Evolutionary conservation across 30 jellyfish, hydroid and myxozoan genomes (phyloP), one percentile per base, ranked within the genome.

Genomic region (Hydra vulgaris): DNA sequence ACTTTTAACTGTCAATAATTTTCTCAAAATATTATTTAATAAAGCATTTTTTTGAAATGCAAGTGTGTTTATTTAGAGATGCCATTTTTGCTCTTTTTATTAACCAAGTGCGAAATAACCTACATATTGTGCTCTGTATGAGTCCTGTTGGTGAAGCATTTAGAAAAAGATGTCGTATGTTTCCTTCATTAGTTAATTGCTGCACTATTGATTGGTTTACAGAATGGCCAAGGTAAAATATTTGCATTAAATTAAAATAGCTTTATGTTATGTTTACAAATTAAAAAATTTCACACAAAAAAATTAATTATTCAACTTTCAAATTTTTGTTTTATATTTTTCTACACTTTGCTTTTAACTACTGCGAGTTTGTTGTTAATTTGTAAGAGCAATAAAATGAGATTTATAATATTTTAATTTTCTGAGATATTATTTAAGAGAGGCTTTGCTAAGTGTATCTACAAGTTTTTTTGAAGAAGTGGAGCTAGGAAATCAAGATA

Each of bases 121-220:
- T 89, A 27, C 97, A 89, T 54, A 81, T 89, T 22, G 97, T 89
- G 21, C 80, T 89, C 1, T 89, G 97, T 80, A 89, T 89, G 97
- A 89, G 97, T 81, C 97, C 97, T 15, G 95, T 89, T 54, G 97
- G 97, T 54, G 97, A 89, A 79, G 97, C 97, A 77, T 89, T 89
- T 67, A 54, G 97, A 25, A 89, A 95, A 70, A 54, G 97, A 81
- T 89, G 97, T 71, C 97, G 97, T 21, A 89, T 89, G 97, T 89
- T 89, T 71, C 97, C 97, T 7, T 89, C 97, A 0, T 95, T 89
- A 24, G 96, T 89, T 61, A 89, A 89, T 74, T 89, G 96, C 72
- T 89, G 96, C 69, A 89, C 96, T 15, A 89, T 89, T 72, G 97
- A 89, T 80, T 89, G 97, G 97, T 89, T 89, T 83, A 86, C 97